phyloP scores from a whole-genome alignment of 2,113 vertebrate species.

The Pionites leucogaster region DNA sequence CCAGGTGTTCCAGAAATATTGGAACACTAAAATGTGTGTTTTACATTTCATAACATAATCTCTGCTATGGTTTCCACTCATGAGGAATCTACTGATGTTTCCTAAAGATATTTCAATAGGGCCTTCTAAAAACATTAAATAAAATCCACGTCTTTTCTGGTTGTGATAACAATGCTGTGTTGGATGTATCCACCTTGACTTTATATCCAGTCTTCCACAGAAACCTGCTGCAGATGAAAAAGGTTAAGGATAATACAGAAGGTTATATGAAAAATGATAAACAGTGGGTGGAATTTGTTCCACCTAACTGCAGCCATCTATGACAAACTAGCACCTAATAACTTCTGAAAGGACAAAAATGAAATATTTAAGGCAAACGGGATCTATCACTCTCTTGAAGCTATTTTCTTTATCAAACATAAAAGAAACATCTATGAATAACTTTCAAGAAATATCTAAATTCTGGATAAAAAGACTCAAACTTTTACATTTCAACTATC shows the following conservation, averaged over 20 bases:
- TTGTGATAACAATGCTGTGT: not conserved
- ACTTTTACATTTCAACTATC: not conserved
- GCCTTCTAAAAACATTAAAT: not conserved
- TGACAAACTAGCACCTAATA: not conserved
- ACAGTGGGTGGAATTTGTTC: not conserved
- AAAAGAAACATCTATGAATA: not conserved
- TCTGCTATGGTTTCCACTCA: not conserved
- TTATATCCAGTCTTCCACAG: not conserved
- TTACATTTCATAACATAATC: not conserved
- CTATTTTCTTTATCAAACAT: not conserved
- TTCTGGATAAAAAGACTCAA: not conserved
- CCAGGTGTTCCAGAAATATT: not conserved
- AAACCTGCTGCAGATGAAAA: not conserved
- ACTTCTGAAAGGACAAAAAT: fast-evolving
- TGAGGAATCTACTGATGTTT: not conserved
- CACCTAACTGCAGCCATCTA: not conserved
- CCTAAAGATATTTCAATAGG: not conserved
- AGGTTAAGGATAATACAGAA: not conserved
- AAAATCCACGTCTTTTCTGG: not conserved
- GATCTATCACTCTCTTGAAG: not conserved
- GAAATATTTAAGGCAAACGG: not conserved
- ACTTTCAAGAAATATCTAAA: not conserved
- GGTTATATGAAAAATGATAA: not conserved
- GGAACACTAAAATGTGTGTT: not conserved
- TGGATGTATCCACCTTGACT: not conserved